A percentile compares a stretch with the other conserved stretches of the same genome.
Evolutionary conservation across 2,888 invertebrate species (phyloP).

Genomic region (Alviniconcha strummeri): DNA sequence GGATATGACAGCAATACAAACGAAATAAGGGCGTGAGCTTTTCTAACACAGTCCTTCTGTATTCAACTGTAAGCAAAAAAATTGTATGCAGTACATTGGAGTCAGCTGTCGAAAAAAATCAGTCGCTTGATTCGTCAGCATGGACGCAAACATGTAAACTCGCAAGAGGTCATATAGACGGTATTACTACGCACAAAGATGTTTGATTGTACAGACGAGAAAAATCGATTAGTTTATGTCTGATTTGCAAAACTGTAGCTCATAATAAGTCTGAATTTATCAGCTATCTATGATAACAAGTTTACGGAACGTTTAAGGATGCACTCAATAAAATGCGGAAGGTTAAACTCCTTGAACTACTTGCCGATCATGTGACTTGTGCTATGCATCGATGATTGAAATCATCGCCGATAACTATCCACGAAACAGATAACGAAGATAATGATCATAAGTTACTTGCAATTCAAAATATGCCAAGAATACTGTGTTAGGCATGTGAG

Average conservation of each 20-base stretch:
- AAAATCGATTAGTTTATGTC: too few relatives aligned
- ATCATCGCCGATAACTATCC: too few relatives aligned
- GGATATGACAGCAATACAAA: constrained; percentile 21
- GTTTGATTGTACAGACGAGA: neutral
- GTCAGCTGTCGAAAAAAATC: constrained; percentile 27
- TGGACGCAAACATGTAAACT: constrained; percentile 33
- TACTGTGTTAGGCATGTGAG: too few relatives aligned
- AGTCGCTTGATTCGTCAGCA: constrained; percentile 25
- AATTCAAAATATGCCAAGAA: too few relatives aligned
- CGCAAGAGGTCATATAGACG: constrained; percentile 28
- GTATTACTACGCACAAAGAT: constrained; percentile 27
- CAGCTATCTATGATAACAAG: too few relatives aligned
- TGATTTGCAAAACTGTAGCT: too few relatives aligned
- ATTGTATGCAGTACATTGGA: neutral
- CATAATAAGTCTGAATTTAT: too few relatives aligned
- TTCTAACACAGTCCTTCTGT: neutral
- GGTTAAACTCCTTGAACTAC: neutral
- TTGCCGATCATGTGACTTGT: constrained; percentile 22
- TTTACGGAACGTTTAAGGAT: too few relatives aligned
- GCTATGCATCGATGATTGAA: neutral
- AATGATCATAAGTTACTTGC: too few relatives aligned
- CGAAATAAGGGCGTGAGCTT: neutral
- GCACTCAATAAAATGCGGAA: constrained; percentile 14
- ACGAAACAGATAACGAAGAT: too few relatives aligned
- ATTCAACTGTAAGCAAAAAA: neutral